Conservation (phyloP, 2,113 vertebrate species). For the Ibidorhyncha struthersii region DNA sequence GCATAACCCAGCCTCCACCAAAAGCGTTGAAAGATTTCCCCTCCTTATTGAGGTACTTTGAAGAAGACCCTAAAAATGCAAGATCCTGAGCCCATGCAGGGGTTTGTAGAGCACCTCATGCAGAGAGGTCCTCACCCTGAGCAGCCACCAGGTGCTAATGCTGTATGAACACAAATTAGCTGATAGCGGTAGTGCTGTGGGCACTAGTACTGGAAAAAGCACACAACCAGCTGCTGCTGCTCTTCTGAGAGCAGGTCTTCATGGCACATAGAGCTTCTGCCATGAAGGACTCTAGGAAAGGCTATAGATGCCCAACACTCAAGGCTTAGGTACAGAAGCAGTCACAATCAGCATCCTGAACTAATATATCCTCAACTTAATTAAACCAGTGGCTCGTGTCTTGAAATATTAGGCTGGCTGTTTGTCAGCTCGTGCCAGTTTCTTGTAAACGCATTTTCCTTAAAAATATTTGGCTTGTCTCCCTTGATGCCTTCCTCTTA, state of each 20-base stretch:
- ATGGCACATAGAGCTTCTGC: not conserved
- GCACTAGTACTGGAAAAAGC: not conserved
- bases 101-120: not conserved
- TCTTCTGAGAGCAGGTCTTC: not conserved
- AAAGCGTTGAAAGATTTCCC: not conserved
- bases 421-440: not conserved
- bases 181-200: not conserved
- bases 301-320: not conserved
- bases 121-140: not conserved
- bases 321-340: not conserved
- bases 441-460: not conserved
- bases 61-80: not conserved
- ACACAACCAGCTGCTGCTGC: not conserved
- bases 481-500: not conserved
- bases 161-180: not conserved
- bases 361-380: not conserved
- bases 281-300: not conserved
- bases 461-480: rapidly evolving
- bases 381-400: not conserved
- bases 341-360: not conserved
- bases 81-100: not conserved
- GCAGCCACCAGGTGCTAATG: not conserved
- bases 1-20: not conserved
- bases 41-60: not conserved
- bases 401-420: not conserved